Percentiles rank a stretch among this genome's conserved stretches.
Evolutionary conservation across 2,888 invertebrate genomes (phyloP).

Genomic region (Saturnia japonica): DNA sequence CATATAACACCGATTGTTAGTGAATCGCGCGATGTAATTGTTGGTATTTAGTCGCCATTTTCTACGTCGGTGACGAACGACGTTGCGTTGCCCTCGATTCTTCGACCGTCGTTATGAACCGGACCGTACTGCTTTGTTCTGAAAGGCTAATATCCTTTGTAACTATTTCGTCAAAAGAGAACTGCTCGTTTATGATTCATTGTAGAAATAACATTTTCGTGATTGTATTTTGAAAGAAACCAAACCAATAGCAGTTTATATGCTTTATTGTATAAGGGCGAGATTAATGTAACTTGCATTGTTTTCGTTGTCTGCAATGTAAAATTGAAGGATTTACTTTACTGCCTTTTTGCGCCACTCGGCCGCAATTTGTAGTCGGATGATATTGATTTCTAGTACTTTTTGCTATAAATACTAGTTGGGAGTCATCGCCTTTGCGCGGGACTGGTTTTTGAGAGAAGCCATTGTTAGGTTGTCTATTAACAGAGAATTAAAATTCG

Average conservation of each 20-base stretch:
- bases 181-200: conserved; percentile 73
- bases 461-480: conserved; percentile 48
- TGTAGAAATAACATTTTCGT: conserved; percentile 69
- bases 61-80: conserved; percentile 80
- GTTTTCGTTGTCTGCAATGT: conserved; percentile 33
- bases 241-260: neutral
- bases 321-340: conserved; percentile 40
- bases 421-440: conserved; percentile 63
- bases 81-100: conserved; percentile 75
- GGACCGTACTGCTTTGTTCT: conserved; percentile 68
- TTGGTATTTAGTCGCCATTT: conserved; percentile 82
- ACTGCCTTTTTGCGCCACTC: conserved; percentile 42
- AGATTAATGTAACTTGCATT: conserved; percentile 17
- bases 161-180: conserved; percentile 59
- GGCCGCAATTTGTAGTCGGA: conserved; percentile 43
- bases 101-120: conserved; percentile 57
- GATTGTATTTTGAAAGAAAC: conserved; percentile 42
- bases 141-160: conserved; percentile 62
- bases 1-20: conserved; percentile 53
- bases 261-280: neutral
- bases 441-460: conserved; percentile 70
- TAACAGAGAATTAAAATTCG: conserved; percentile 59
- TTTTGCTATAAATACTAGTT: conserved; percentile 77
- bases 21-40: conserved; percentile 69
- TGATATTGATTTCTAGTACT: conserved; percentile 77